These are phyloP conservation scores for Alethe diademata DNA, from an alignment of 2,113 vertebrate species.

Conservation along the genomic window DNA sequence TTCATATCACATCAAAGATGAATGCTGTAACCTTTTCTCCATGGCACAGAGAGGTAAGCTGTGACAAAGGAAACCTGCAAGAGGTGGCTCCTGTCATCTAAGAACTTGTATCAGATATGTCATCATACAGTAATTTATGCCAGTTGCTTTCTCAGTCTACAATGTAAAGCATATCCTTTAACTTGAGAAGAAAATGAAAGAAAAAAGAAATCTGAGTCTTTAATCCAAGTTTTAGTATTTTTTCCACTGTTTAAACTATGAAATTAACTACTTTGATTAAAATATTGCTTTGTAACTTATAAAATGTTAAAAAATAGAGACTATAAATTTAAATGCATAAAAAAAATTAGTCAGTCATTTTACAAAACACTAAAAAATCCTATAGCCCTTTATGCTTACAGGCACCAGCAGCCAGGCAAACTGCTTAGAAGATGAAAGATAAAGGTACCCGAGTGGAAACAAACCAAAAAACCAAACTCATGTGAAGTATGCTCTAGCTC, in stretches of 20 bases:
- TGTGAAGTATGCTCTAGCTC: background rate
- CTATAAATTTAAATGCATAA: background rate
- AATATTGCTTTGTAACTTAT: background rate
- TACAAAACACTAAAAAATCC: background rate
- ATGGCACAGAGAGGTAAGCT: background rate
- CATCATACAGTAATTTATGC: constrained; percentile 22
- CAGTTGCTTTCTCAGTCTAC: background rate
- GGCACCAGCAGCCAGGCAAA: background rate
- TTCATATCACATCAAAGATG: background rate
- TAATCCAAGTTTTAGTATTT: background rate
- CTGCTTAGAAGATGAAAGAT: background rate
- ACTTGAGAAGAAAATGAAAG: background rate
- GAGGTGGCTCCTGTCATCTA: constrained; percentile 35
- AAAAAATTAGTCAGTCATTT: background rate
- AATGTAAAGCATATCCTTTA: background rate
- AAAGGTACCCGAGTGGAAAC: background rate
- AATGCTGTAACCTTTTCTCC: constrained; percentile 55
- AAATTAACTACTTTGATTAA: background rate
- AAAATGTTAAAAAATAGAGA: background rate
- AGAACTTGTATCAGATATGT: constrained; percentile 1
- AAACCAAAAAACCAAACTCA: background rate
- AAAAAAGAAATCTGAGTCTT: background rate
- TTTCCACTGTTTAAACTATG: background rate
- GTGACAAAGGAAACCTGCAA: constrained; percentile 45
- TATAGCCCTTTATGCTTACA: background rate